Conservation (phyloP, 2,797 vertebrate genomes). For the Gallinago nigripennis region DNA sequence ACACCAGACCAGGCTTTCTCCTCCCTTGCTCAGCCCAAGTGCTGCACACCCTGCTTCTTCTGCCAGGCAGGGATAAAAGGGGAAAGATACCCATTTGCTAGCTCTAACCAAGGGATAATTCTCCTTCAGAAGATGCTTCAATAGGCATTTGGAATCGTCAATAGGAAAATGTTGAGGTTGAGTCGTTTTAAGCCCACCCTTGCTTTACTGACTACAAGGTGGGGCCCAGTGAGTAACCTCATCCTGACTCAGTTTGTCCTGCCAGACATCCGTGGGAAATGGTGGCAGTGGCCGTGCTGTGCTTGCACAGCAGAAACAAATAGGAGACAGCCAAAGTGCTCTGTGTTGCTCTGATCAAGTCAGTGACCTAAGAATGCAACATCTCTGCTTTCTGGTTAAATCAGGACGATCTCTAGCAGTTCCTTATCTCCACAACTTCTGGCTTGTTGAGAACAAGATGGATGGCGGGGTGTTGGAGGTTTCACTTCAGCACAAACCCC, state of each 20-base stretch:
- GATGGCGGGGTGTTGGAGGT: background rate
- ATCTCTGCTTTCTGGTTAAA: background rate
- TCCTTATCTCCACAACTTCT: background rate
- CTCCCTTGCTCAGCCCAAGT: accelerated
- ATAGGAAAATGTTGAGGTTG: background rate
- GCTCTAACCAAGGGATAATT: background rate
- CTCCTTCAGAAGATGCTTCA: background rate
- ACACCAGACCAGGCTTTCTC: background rate
- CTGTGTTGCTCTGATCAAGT: background rate
- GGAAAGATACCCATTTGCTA: background rate
- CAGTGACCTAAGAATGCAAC: background rate
- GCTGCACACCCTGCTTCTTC: accelerated
- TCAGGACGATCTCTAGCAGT: background rate
- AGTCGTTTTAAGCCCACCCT: background rate
- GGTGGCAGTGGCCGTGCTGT: background rate
- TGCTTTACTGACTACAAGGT: background rate
- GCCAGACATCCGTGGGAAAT: background rate
- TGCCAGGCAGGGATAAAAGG: background rate
- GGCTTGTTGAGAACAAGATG: background rate
- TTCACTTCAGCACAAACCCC: background rate
- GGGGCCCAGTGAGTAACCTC: background rate
- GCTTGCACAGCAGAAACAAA: background rate
- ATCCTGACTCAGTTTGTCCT: background rate
- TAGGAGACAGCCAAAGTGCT: background rate
- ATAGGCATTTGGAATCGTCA: background rate